Percentiles rank a stretch among this genome's conserved stretches.
These are phyloP conservation scores for Saxidomus purpurata DNA, from an alignment of 1,140 invertebrate genomes.

Conservation along the genomic window DNA sequence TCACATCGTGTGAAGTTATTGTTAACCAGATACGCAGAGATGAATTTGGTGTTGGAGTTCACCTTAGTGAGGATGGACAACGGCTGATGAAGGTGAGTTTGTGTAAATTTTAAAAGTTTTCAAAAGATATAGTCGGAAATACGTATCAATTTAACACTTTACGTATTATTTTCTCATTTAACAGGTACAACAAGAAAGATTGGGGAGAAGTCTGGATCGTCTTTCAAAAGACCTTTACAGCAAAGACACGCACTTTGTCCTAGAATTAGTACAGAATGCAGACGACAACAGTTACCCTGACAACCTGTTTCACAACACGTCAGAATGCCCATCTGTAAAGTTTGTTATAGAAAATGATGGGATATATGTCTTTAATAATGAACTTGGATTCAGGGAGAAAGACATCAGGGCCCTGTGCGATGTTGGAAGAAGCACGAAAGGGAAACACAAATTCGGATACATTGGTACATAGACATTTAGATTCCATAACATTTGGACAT, in stretches of 20 bases:
- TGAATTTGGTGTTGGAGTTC: slow-evolving; percentile 83
- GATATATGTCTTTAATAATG: slow-evolving; percentile 85
- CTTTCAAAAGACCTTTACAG: slow-evolving; percentile 86
- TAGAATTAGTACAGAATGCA: slow-evolving; percentile 85
- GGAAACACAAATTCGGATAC: slow-evolving; percentile 85
- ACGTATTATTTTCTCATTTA: neutral
- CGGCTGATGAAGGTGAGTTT: slow-evolving; percentile 77
- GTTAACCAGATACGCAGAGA: slow-evolving; percentile 80
- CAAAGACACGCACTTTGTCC: slow-evolving; percentile 86
- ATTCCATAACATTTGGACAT: too few relatives aligned
- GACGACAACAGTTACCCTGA: slow-evolving; percentile 86
- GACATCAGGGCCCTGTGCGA: slow-evolving; percentile 86
- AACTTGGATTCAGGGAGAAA: slow-evolving; percentile 83
- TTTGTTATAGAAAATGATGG: slow-evolving; percentile 81
- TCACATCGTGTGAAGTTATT: slow-evolving; percentile 70
- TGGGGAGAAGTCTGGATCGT: slow-evolving; percentile 84
- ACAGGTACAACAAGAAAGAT: slow-evolving; percentile 81
- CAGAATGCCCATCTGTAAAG: slow-evolving; percentile 78
- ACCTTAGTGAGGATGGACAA: slow-evolving; percentile 82
- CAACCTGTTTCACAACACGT: slow-evolving; percentile 46
- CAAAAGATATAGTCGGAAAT: too few relatives aligned
- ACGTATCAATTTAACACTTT: too few relatives aligned
- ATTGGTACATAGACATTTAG: slow-evolving; percentile 85
- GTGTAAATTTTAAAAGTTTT: too few relatives aligned
- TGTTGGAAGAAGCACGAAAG: slow-evolving; percentile 86